These are phyloP conservation scores for Lycia hirtaria DNA, from an alignment of 2,888 invertebrate species.

Conservation along the genomic window DNA sequence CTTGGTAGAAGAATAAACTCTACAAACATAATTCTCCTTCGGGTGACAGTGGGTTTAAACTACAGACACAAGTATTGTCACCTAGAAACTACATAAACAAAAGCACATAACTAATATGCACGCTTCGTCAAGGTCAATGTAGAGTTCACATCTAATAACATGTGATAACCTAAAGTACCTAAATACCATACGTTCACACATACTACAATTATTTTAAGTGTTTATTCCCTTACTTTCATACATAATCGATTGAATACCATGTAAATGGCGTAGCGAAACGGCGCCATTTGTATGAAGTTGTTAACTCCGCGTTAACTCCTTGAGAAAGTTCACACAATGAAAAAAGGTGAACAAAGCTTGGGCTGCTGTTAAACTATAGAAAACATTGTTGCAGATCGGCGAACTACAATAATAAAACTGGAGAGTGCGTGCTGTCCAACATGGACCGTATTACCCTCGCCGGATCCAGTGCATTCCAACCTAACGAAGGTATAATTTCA, in stretches of 20 bases:
- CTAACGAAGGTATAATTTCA: conserved; percentile 83
- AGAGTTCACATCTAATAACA: conserved; percentile 24
- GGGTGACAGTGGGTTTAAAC: no score
- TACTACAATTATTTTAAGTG: conserved; percentile 29
- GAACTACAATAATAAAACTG: conserved; percentile 94
- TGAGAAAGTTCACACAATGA: conserved; percentile 77
- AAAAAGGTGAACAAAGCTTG: conserved; percentile 59
- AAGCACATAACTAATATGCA: no score
- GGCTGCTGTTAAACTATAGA: conserved; percentile 62
- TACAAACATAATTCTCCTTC: no score
- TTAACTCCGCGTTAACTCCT: conserved; percentile 56
- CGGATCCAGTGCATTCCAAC: conserved; percentile 91
- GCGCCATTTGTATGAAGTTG: conserved; percentile 44
- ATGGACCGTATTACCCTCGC: conserved; percentile 96
- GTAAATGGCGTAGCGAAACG: conserved; percentile 53
- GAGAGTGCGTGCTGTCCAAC: conserved; percentile 94
- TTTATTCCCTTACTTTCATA: conserved; percentile 36
- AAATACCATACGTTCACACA: conserved; percentile 12
- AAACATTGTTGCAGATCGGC: conserved; percentile 90
- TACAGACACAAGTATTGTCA: no score
- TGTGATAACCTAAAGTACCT: no score
- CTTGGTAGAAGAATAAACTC: no score
- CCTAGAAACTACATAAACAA: no score
- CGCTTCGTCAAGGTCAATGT: conserved; percentile 43
- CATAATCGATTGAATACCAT: conserved; percentile 47